Evolutionary conservation across 2,888 invertebrate species (phyloP).

Genomic region (Oscheius sp.): DNA sequence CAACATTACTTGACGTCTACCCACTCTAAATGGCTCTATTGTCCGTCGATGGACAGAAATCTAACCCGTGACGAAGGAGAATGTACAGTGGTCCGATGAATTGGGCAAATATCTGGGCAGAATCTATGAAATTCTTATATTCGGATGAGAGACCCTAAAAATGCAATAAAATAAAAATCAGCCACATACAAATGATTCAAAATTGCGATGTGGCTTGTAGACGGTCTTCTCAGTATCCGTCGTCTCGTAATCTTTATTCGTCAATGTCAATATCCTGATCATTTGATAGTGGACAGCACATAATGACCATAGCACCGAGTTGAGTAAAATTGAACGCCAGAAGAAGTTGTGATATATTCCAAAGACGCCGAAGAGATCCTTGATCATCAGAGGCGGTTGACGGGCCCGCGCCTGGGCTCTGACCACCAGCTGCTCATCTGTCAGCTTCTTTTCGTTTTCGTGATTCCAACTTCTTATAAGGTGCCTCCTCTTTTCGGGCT

Average conservation of each 20-base stretch:
- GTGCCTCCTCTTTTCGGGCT: too few species aligned
- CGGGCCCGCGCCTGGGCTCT: neutral
- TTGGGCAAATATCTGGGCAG: neutral
- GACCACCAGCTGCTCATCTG: neutral
- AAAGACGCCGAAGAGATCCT: neutral
- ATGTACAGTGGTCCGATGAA: neutral
- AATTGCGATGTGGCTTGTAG: neutral
- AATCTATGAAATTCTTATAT: too few species aligned
- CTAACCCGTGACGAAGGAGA: neutral
- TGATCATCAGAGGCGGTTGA: neutral
- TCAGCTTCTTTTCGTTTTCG: neutral
- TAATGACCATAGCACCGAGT: neutral
- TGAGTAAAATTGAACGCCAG: neutral
- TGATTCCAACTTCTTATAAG: neutral
- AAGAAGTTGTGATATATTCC: constrained; percentile 1
- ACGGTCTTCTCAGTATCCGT: neutral
- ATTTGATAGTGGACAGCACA: neutral
- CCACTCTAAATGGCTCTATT: neutral
- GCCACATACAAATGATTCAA: neutral
- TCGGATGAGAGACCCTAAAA: neutral
- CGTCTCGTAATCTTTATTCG: neutral
- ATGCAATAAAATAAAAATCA: neutral
- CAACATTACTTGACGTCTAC: neutral
- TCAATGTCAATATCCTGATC: neutral
- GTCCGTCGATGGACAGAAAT: neutral